Evolutionary conservation across 2,888 invertebrate species (phyloP).

Genomic region (Agonopterix alstromeriana): DNA sequence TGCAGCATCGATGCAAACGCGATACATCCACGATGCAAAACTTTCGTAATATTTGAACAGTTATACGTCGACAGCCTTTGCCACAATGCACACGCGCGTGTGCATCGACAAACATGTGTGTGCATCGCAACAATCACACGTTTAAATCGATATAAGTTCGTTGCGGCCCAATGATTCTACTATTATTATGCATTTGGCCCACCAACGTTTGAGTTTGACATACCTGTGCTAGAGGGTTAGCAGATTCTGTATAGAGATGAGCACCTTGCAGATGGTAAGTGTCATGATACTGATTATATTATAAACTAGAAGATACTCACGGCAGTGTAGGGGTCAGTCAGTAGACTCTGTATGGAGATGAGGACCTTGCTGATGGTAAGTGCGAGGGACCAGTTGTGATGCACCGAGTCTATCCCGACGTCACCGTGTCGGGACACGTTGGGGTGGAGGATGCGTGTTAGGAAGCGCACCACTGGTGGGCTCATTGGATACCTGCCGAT

Average conservation of each 20-base stretch:
- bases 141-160: no score
- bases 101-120: no score
- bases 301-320: slow-evolving; percentile 62
- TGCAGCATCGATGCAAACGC: no score
- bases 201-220: no score
- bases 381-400: slow-evolving; percentile 97
- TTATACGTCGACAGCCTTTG: no score
- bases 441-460: slow-evolving; percentile 95
- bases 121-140: no score
- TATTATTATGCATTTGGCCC: no score
- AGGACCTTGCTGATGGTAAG: slow-evolving; percentile 93
- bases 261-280: slow-evolving; percentile 91
- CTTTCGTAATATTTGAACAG: no score
- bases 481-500: slow-evolving; percentile 86
- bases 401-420: slow-evolving; percentile 96
- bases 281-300: slow-evolving; percentile 87
- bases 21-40: no score
- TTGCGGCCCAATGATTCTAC: no score
- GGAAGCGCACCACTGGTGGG: slow-evolving; percentile 93
- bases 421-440: slow-evolving; percentile 97
- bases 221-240: no score
- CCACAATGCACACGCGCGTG: no score
- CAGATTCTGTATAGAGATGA: slow-evolving; percentile 81
- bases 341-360: slow-evolving; percentile 90
- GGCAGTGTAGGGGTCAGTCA: slow-evolving; percentile 93